Evolutionary conservation across 1,140 invertebrate species (phyloP), one percentile per base, ranked within the genome.

Genomic region (Pteromalus puparum): DNA sequence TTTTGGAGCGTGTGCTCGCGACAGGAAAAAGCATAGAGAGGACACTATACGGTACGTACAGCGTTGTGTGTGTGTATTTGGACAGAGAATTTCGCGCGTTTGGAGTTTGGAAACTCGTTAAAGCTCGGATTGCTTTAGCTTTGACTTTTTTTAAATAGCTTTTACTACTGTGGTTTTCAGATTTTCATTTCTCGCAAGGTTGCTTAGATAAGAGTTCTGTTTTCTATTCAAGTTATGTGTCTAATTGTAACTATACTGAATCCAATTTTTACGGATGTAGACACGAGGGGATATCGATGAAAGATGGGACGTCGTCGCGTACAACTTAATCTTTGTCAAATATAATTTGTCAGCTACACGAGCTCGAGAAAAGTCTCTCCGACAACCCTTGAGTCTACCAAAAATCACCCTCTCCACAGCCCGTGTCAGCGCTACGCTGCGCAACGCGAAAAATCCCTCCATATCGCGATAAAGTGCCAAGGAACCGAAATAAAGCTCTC

Each of bases 11-110:
- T 79, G 77, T 79, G 53, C 12, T 67, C 61, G 77, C 53, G 61
- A 79, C 28, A 79, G 77, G 61, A 38, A 79, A 79, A 67, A 79
- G 68, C 28, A 68, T 26, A 79, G 61, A 79, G 77, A 79, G n/a
- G n/a, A 38, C 38, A 48, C 46, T 46, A 46, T 15, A 13, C 12
- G 13, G 15, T 4, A 48, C 46, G n/a, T n/a, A 15, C 1, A 3
- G 46, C 12, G 46, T 1, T 48, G 12, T 48, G 15, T 48, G 15
- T 15, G 3, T 18, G 15, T 2, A 46, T 9, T 13, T 4, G 46
- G 4, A 48, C 46, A 18, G 21, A 5, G 53, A 61, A 61, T 61
- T 61, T 61, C 53, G 18, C 6, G 53, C 6, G 6, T n/a, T 61
- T 6, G 12, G 12, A 30, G 21, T 28, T n/a, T n/a, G n/a, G n/a